These are phyloP conservation scores for Scomber scombrus DNA, from an alignment of 2,113 vertebrate genomes.

Conservation along the genomic window DNA sequence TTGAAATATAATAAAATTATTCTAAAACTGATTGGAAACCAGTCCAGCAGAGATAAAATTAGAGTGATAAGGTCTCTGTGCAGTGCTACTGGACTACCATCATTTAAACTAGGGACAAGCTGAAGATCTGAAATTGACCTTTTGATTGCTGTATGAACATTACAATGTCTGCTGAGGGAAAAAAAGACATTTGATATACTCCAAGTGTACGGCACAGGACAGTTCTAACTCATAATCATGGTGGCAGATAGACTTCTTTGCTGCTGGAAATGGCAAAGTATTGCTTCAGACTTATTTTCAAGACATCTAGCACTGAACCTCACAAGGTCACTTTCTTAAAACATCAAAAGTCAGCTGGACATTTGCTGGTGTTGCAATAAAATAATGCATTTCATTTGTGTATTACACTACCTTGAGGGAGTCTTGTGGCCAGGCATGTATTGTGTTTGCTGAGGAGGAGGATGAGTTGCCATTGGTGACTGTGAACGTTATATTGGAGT, in stretches of 20 bases:
- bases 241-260: slow-evolving; percentile 3
- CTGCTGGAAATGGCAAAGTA: slow-evolving; percentile 18
- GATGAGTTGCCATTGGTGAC: slow-evolving; percentile 21
- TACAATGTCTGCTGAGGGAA: neutral
- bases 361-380: neutral
- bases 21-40: no score
- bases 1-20: neutral
- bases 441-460: slow-evolving; percentile 24
- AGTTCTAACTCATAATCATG: slow-evolving; percentile 14
- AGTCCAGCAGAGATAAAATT: neutral
- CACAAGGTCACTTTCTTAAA: slow-evolving; percentile 24
- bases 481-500: slow-evolving; percentile 20
- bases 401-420: neutral
- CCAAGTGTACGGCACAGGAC: neutral
- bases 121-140: neutral
- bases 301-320: slow-evolving; percentile 13
- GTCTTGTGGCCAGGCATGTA: slow-evolving; percentile 1
- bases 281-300: neutral
- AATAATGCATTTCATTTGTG: neutral
- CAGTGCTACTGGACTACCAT: neutral
- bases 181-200: neutral
- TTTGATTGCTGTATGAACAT: neutral
- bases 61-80: neutral
- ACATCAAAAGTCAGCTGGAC: slow-evolving; percentile 9
- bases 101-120: neutral